Conservation (phyloP, 1,140 invertebrate species). For the Mizuhopecten yessoensis region DNA sequence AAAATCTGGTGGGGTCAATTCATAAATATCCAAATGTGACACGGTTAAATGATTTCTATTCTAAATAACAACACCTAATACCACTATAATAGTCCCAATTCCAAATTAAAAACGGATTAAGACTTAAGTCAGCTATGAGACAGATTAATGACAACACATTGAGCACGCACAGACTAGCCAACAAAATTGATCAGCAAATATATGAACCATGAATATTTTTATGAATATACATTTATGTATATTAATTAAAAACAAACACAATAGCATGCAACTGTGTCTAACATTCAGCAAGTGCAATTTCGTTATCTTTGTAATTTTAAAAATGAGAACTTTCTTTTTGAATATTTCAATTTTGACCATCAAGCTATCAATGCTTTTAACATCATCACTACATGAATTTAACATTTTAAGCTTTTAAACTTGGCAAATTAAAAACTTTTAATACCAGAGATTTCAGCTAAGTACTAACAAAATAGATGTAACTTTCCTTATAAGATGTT, state of each 20-base stretch:
- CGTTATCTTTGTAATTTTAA: too few relatives aligned
- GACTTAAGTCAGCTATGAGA: background rate
- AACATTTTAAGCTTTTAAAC: background rate
- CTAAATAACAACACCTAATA: slow-evolving; percentile 15
- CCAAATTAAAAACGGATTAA: slow-evolving; percentile 3
- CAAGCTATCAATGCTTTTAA: background rate
- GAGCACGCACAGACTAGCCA: background rate
- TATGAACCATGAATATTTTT: background rate
- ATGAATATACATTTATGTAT: background rate
- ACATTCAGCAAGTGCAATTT: too few relatives aligned
- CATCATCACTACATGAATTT: background rate
- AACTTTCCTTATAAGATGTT: background rate
- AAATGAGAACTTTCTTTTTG: too few relatives aligned
- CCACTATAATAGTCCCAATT: background rate
- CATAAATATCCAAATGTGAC: slow-evolving; percentile 15
- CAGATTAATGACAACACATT: slow-evolving; percentile 19
- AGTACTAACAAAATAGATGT: background rate
- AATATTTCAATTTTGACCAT: too few relatives aligned
- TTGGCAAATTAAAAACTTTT: background rate
- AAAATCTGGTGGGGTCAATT: background rate
- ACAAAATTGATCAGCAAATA: background rate
- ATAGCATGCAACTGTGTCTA: background rate
- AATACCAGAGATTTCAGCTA: slow-evolving; percentile 8
- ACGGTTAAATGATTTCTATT: background rate
- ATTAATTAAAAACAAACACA: background rate